Base-by-base conservation (phyloP, 2,888 invertebrate genomes). In the Chrysolina haemoptera region DNA sequence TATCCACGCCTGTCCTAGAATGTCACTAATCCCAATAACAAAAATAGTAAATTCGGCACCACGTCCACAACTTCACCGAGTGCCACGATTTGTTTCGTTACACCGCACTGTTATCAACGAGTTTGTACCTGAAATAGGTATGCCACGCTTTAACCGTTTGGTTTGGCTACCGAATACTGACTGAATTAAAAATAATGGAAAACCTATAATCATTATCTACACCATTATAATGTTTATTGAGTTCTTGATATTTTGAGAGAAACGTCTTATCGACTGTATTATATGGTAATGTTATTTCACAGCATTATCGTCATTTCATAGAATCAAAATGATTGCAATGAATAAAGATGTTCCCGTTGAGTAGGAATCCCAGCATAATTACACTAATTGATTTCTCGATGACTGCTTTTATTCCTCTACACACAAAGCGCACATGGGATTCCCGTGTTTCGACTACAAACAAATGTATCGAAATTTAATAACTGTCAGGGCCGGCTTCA, bases 91-190 rank as follows among this genome's bases (percentile, higher is more conserved):
- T 35, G 35, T 59, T 35, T 22, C 22, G 59, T 59, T 53, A 1
- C 11, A 12, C 53, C 14, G 35, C 27, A 59, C 59, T 64, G 64
- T 43, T 65, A 65, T 46, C 48, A 46, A 48, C 20, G 16, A 27
- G 27, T 3, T 35, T 9, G 22, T 48, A 65, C 65, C 48, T 65
- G 48, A 4, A 20, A n/a, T 46, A 65, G 65, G 22, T 65, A 27
- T 62, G 22, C 46, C 4, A 22, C 59, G 48, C 66, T 27, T 16
- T 16, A 27, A 50, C 50, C 66, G 66, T 27, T 66, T 48, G 9
- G 27, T 48, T 43, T 48, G 43, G 27, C 66, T 10, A 66, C 66
- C 66, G 66, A 66, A 66, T 48, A 66, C 66, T 50, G 66, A 66
- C 66, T 66, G 66, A 66, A 35, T 50, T 12, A 22, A 50, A 66